Conservation (phyloP, 64 coral and sea anemone genomes). For the Actinia tenebrosa region DNA sequence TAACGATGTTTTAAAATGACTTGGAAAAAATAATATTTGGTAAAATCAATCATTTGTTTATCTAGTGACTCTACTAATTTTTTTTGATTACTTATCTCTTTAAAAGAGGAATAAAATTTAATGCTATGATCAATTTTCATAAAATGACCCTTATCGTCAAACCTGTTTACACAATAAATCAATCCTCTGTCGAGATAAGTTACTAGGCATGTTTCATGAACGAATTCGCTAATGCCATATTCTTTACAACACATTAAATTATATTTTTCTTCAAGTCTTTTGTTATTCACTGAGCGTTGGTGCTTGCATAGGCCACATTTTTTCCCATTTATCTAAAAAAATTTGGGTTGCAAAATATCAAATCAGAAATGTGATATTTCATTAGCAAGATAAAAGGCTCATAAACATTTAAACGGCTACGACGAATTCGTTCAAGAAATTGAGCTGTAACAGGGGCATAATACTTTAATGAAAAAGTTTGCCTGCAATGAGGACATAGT, state of each 20-base stretch:
- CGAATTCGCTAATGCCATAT: not conserved
- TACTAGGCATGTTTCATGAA: not conserved
- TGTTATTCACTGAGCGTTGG: not conserved
- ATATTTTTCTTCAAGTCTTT: not conserved
- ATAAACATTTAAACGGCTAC: not conserved
- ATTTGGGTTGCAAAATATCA: not conserved
- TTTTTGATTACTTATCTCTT: not conserved
- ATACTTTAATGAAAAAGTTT: not conserved
- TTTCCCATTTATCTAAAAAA: not conserved
- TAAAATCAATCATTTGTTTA: not conserved
- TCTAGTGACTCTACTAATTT: not conserved
- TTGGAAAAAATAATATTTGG: not conserved
- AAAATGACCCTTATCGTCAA: not conserved
- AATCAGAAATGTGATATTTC: not conserved
- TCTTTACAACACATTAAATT: not conserved
- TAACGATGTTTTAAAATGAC: conserved; percentile 5
- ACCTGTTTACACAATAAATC: not conserved
- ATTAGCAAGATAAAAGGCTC: not conserved
- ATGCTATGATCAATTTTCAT: not conserved
- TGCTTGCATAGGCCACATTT: not conserved
- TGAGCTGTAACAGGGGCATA: not conserved
- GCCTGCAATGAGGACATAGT: not conserved
- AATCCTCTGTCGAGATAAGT: not conserved
- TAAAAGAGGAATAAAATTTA: not conserved
- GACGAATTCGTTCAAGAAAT: not conserved